phyloP scores from a whole-genome alignment of 2,797 vertebrate genomes.

The Glyptemys insculpta region DNA sequence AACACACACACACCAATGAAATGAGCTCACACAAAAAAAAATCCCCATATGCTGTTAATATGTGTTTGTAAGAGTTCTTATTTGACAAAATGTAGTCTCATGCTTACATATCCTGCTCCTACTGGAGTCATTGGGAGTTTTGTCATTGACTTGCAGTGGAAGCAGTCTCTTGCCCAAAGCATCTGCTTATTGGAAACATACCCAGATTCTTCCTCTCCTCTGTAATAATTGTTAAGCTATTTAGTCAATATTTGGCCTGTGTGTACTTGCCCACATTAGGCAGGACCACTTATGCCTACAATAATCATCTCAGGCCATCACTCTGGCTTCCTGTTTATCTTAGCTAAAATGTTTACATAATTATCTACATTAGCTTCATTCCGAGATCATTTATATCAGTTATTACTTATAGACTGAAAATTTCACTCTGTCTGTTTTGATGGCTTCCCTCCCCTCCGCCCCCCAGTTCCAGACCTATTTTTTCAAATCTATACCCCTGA shows the following conservation, averaged over 20 bases:
- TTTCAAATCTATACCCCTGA: background rate
- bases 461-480: background rate
- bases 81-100: slow-evolving; percentile 31
- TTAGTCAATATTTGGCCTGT: slow-evolving; percentile 66
- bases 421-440: background rate
- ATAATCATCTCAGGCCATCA: slow-evolving; percentile 18
- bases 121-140: background rate
- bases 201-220: slow-evolving; percentile 8
- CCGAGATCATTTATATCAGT: slow-evolving; percentile 68
- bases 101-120: background rate
- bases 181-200: slow-evolving; percentile 53
- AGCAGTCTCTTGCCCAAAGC: background rate
- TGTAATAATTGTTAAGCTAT: slow-evolving; percentile 59
- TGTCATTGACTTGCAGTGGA: background rate
- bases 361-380: slow-evolving; percentile 53
- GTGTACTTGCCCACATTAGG: slow-evolving; percentile 13
- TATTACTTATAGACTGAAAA: slow-evolving; percentile 53
- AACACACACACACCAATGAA: background rate
- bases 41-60: slow-evolving; percentile 13
- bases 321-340: slow-evolving; percentile 31
- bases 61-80: background rate
- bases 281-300: slow-evolving; percentile 25
- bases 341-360: slow-evolving; percentile 52
- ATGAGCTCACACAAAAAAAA: background rate
- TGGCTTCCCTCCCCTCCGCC: background rate